These are phyloP conservation scores for Plagiodera versicolora DNA, from an alignment of 2,888 invertebrate species.

Conservation along the genomic window DNA sequence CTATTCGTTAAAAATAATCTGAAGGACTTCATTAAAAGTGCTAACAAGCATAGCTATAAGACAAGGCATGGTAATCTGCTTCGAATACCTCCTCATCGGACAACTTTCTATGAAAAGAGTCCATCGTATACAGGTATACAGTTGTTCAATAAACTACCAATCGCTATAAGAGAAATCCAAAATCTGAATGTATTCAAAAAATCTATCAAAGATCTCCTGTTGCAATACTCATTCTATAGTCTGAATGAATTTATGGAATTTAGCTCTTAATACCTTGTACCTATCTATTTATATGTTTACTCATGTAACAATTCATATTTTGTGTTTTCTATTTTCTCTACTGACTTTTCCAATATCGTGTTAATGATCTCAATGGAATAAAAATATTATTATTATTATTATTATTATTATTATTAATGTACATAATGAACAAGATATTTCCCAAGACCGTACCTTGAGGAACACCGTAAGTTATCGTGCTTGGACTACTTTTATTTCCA, in stretches of 20 bases:
- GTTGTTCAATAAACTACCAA: background rate
- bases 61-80: no score
- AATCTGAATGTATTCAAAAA: background rate
- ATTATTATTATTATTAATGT: no score
- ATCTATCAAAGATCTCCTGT: background rate
- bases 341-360: background rate
- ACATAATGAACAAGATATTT: background rate
- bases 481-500: slow-evolving; percentile 5
- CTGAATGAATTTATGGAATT: no score
- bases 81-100: no score
- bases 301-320: background rate
- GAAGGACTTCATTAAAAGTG: no score
- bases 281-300: background rate
- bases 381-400: background rate
- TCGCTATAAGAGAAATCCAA: background rate
- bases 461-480: no score
- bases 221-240: background rate
- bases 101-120: no score
- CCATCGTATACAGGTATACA: no score
- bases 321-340: background rate
- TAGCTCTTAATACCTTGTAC: no score
- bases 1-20: no score
- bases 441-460: background rate
- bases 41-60: no score
- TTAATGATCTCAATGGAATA: background rate